phyloP scores from a whole-genome alignment of 2,113 vertebrate species.

The Brachypodius melanocephalos region DNA sequence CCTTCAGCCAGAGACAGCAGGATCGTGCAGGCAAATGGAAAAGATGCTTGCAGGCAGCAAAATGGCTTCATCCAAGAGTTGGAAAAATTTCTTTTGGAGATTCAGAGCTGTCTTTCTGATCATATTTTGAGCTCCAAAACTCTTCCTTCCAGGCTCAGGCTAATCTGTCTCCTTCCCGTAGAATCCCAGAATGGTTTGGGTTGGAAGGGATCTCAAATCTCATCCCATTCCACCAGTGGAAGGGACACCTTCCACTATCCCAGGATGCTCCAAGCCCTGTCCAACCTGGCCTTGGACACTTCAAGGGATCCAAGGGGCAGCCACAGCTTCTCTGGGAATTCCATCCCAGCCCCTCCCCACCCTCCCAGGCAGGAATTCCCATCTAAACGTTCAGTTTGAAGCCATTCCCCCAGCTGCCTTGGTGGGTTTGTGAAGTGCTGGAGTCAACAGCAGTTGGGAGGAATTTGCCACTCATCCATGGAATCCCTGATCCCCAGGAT shows the following conservation, averaged over 20 bases:
- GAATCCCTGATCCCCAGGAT: not conserved
- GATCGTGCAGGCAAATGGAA: not conserved
- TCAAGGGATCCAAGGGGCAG: not conserved
- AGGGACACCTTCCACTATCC: fast-evolving
- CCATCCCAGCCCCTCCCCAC: not conserved
- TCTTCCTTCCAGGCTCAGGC: not conserved
- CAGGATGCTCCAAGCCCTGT: fast-evolving
- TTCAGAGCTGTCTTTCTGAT: fast-evolving
- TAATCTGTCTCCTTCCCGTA: not conserved
- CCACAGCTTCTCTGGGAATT: not conserved
- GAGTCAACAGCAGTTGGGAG: too few relatives aligned
- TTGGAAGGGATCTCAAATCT: not conserved
- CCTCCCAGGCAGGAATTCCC: not conserved
- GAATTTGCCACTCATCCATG: fast-evolving
- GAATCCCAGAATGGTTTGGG: not conserved
- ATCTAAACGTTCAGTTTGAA: not conserved
- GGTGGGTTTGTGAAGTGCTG: not conserved
- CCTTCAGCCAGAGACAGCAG: not conserved
- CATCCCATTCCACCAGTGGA: fast-evolving
- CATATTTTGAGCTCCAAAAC: not conserved
- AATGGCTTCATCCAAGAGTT: not conserved
- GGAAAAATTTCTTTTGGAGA: not conserved
- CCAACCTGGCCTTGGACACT: fast-evolving
- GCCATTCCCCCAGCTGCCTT: not conserved
- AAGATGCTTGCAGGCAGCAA: not conserved